These are phyloP conservation scores for Drosophila kohkoa DNA, from an alignment of 1,140 invertebrate species.

Conservation along the genomic window DNA sequence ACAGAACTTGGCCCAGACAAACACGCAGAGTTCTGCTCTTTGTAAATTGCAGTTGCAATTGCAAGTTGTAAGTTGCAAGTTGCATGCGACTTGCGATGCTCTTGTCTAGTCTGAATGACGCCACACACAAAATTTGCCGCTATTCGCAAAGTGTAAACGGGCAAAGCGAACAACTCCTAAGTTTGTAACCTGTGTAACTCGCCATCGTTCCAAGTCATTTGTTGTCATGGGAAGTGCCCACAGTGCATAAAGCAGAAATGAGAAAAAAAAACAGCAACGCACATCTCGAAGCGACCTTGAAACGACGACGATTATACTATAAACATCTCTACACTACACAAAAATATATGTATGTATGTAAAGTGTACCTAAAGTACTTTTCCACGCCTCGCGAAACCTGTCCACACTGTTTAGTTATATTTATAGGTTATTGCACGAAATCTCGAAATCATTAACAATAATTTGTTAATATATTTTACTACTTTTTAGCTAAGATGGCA, in stretches of 20 bases:
- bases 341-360: no score
- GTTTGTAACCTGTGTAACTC: conserved; percentile 34
- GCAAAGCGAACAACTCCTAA: conserved; percentile 28
- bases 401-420: conserved; percentile 8
- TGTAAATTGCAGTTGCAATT: conserved; percentile 27
- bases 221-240: conserved; percentile 74
- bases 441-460: conserved; percentile 12
- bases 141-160: no score
- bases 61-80: conserved; percentile 16
- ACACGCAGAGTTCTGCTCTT: conserved; percentile 13
- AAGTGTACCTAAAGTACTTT: conserved; percentile 3
- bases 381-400: conserved; percentile 11
- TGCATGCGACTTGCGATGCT: neutral
- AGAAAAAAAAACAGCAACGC: conserved; percentile 22
- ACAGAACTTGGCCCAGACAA: conserved; percentile 13
- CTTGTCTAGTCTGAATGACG: conserved; percentile 75
- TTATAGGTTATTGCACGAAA: conserved; percentile 8
- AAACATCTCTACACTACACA: neutral
- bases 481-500: neutral
- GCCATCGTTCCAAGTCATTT: conserved; percentile 68
- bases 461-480: conserved; percentile 6
- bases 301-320: conserved; percentile 8
- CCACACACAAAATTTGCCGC: conserved; percentile 52
- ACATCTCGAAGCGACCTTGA: conserved; percentile 38
- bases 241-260: conserved; percentile 32